phyloP scores from a whole-genome alignment of 1,140 invertebrate species.

The Arctopsyche grandis region DNA sequence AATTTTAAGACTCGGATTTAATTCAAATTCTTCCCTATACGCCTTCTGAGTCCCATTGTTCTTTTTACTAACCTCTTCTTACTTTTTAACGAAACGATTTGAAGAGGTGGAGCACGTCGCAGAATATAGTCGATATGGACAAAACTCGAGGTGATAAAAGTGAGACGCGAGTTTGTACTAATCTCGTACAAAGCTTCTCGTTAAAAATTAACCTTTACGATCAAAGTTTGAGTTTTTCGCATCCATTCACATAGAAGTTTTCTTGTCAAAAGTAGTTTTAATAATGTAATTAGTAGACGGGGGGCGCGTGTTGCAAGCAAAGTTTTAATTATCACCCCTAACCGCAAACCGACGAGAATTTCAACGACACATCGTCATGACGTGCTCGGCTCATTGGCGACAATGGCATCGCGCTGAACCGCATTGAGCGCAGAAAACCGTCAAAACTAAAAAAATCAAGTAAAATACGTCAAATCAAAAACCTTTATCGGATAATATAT shows the following conservation, averaged over 20 bases:
- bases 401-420: background rate
- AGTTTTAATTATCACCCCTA: conserved; percentile 24
- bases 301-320: conserved; percentile 17
- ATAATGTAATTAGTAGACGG: conserved; percentile 24
- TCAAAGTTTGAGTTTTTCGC: background rate
- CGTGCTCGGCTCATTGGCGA: conserved; percentile 24
- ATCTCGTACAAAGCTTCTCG: background rate
- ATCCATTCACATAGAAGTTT: background rate
- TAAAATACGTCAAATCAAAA: too few species aligned
- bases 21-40: too few species aligned
- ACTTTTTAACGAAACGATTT: background rate
- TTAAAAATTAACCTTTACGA: conserved; percentile 11
- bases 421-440: too few species aligned
- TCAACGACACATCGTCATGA: conserved; percentile 12
- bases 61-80: background rate
- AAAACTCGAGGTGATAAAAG: background rate
- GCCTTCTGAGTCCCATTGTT: too few species aligned
- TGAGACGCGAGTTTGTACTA: background rate
- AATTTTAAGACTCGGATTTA: too few species aligned
- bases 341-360: background rate
- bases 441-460: too few species aligned
- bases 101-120: too few species aligned
- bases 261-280: background rate
- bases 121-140: too few species aligned
- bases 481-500: too few species aligned